Evolutionary conservation across 2,888 invertebrate genomes (phyloP).

Genomic region (Fragum sueziense): DNA sequence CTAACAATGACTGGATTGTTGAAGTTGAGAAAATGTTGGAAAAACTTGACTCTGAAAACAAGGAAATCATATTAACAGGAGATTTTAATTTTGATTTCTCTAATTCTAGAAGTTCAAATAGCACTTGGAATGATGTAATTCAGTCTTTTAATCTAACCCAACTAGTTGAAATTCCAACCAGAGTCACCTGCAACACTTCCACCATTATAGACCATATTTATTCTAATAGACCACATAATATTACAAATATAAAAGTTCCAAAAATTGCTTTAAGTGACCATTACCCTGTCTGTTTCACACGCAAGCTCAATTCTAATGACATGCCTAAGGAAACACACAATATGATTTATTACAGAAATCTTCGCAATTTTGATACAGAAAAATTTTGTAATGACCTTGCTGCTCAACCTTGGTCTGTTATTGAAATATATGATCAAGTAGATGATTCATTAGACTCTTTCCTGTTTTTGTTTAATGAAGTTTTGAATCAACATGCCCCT

Average conservation of each 20-base stretch:
- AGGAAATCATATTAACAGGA: constrained; percentile 13
- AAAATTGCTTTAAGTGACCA: too few species aligned
- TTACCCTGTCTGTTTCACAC: constrained; percentile 17
- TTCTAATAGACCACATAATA: constrained; percentile 15
- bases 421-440: constrained; percentile 9
- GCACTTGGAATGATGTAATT: background rate
- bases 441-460: constrained; percentile 27
- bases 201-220: too few species aligned
- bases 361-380: constrained; percentile 13
- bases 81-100: too few species aligned
- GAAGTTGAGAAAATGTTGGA: constrained; percentile 9
- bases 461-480: background rate
- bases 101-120: background rate
- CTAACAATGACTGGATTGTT: background rate
- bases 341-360: constrained; percentile 15
- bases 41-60: constrained; percentile 3
- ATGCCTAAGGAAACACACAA: background rate
- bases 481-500: constrained; percentile 16
- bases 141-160: background rate
- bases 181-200: too few species aligned
- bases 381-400: constrained; percentile 5
- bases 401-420: too few species aligned
- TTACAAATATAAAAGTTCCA: constrained; percentile 13
- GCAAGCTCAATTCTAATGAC: background rate
- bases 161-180: background rate